A percentile compares a stretch with the other conserved stretches of the same genome.
phyloP scores from a whole-genome alignment of 2,888 invertebrate genomes.

The Acheta domesticus region DNA sequence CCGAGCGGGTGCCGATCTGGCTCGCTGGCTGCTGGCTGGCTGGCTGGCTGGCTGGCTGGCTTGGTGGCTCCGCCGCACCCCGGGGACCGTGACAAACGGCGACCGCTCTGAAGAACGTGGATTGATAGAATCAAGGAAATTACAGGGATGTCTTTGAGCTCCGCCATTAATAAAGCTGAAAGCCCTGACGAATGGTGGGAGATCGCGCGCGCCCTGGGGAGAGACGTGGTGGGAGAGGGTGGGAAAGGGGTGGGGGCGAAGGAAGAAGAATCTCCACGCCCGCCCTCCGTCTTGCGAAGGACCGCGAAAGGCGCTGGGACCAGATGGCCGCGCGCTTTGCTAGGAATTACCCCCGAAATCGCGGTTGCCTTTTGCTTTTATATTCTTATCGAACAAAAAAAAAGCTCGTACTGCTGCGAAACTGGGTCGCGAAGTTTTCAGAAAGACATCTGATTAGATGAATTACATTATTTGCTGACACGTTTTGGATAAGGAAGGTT shows the following conservation, averaged over 20 bases:
- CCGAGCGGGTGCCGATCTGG: no score
- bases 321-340: no score
- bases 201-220: not conserved
- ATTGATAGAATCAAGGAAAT: slow-evolving; percentile 18
- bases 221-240: not conserved
- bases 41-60: no score
- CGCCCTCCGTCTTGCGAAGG: not conserved
- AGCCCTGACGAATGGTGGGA: not conserved
- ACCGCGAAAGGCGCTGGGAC: not conserved
- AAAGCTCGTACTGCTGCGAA: no score
- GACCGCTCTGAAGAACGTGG: not conserved
- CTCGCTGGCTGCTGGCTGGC: no score
- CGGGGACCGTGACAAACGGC: not conserved
- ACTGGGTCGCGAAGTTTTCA: no score
- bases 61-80: not conserved
- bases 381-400: no score
- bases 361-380: no score
- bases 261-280: not conserved
- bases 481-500: no score
- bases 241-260: not conserved
- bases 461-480: no score
- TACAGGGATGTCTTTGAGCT: slow-evolving; percentile 10
- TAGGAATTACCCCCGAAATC: no score
- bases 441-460: no score
- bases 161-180: slow-evolving; percentile 18